phyloP scores from a whole-genome alignment of 37 sponge, comb jelly and placozoan species.

The Aphrocallistes beatrix region DNA sequence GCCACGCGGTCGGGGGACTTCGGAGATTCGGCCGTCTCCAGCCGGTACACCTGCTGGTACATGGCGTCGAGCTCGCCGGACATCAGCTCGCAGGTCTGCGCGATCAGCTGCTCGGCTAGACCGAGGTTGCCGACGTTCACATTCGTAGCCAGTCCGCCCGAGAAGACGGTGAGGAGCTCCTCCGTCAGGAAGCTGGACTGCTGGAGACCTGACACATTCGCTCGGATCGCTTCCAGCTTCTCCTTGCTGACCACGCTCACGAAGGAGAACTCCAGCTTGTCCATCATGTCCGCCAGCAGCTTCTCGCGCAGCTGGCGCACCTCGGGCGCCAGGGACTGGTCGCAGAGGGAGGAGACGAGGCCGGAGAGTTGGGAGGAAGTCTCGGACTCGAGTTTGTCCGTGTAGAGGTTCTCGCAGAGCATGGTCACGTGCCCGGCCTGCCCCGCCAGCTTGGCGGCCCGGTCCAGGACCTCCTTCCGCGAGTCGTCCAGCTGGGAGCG shows the following conservation, averaged over 20 bases:
- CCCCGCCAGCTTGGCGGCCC: neutral
- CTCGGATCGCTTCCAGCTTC: neutral
- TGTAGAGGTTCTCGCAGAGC: constrained; percentile 1
- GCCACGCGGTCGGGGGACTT: neutral
- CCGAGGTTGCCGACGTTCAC: neutral
- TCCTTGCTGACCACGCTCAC: neutral
- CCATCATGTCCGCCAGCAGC: neutral
- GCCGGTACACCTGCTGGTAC: neutral
- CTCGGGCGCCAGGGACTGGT: neutral
- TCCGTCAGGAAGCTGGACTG: neutral
- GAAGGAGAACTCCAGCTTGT: neutral
- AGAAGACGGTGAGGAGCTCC: neutral
- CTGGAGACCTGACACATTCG: neutral
- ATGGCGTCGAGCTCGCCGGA: neutral
- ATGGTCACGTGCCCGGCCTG: neutral
- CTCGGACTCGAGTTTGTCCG: neutral
- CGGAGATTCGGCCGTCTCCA: neutral
- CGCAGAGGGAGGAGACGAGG: neutral
- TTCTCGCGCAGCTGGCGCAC: neutral
- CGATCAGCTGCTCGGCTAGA: neutral
- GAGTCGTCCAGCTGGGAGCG: neutral
- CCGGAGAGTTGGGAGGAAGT: neutral
- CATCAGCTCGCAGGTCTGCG: neutral
- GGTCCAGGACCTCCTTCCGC: neutral
- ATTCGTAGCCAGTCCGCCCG: neutral